Base-by-base conservation (phyloP, 2,888 invertebrate genomes). In the Rhogogaster chlorosoma region DNA sequence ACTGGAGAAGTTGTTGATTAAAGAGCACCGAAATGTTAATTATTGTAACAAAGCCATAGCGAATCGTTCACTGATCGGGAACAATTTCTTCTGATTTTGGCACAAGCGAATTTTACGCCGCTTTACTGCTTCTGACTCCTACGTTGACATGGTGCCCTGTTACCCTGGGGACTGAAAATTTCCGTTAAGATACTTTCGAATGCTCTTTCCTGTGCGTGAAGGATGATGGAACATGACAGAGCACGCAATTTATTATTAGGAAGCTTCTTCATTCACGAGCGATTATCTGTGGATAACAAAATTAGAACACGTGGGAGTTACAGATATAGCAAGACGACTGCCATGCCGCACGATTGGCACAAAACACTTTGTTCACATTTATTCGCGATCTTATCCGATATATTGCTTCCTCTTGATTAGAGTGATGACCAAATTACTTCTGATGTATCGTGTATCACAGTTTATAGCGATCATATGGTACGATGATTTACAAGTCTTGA, bases 81-180 rank as follows among this genome's bases (percentile, higher is more conserved):
- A 53, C 32, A 53, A 78, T 78, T 57, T 78, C 78, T 53, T 36
- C 15, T n/a, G 26, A 53, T 57, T 78, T 78, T 32, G 78, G 36
- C 57, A 29, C 36, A 29, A 57, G 78, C 78, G 53, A 78, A 78
- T 78, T 78, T 36, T 32, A 57, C 57, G 53, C 26, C 18, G 32
- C 18, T 18, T 26, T 26, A 7, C 42, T 29, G 10, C 18, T 82
- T 84, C 26, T 26, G 84, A 87, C 87, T 90, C 87, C 89, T 86
- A 67, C 42, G 26, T 32, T 82, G 36, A 71, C 73, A 86, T 89
- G 86, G 77, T 70, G 67, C 86, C 92, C 92, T 92, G 90, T 18
- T 92, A 89, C 84, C 42, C 77, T 86, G 89, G 90, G 90, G 90
- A 90, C 91, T 89, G 88, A 89, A 89, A 91, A 90, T 92, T 92